These are phyloP conservation scores for Meteorus cinctellus DNA, from an alignment of 2,888 invertebrate genomes.

Conservation along the genomic window DNA sequence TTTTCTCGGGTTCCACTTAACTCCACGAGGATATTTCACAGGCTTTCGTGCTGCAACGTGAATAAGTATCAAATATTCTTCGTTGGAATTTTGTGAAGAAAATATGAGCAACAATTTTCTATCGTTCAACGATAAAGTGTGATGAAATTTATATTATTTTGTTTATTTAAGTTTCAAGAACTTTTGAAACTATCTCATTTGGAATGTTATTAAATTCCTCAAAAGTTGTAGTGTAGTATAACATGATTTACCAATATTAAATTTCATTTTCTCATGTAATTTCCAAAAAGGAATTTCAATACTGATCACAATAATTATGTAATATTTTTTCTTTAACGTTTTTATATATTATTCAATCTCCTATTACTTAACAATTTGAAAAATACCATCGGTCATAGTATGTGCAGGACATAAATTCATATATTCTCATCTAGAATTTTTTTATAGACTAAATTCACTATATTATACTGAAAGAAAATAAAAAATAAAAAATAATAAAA, in stretches of 20 bases:
- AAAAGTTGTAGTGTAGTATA: neutral
- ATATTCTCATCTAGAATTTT: too few species aligned
- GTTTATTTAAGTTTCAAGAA: neutral
- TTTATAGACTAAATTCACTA: too few species aligned
- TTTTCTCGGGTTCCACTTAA: neutral
- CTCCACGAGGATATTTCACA: too few species aligned
- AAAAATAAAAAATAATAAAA: constrained; percentile 3
- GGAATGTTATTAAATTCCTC: neutral
- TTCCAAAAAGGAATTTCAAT: neutral
- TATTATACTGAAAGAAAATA: neutral
- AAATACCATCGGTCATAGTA: neutral
- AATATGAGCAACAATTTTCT: neutral
- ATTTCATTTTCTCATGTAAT: neutral
- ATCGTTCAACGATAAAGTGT: neutral
- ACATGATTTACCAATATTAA: neutral
- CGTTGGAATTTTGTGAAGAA: neutral
- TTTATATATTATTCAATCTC: too few species aligned
- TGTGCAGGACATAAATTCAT: too few species aligned
- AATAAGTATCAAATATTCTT: neutral
- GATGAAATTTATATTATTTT: neutral
- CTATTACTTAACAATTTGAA: neutral
- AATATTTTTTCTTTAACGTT: neutral
- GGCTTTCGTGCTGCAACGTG: neutral
- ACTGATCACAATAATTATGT: neutral
- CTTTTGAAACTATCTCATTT: neutral